Base-by-base conservation (phyloP, 53 echinoderm and acorn worm species). In the Henricia sp. region DNA sequence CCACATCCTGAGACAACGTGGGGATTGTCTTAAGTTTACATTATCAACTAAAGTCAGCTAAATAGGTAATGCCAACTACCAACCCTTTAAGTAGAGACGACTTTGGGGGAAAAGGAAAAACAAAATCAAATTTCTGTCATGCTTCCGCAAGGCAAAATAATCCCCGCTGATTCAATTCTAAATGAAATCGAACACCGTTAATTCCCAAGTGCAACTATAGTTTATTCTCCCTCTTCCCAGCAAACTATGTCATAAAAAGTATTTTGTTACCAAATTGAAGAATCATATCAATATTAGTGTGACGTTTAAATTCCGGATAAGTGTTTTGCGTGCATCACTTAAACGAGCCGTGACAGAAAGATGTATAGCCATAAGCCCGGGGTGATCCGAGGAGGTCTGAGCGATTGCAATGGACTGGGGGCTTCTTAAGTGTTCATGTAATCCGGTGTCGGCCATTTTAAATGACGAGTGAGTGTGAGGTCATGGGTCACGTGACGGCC, bases 371-470 rank as follows among this genome's bases (percentile, higher is more conserved):
- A 1, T 16, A 70, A 5, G 74, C 74, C 74, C 54, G 74, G 20
- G 55, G 74, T 74, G 53, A 38, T 54, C 35, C 37, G 38, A 26
- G 74, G 74, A 54, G 74, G 74, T 74, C 74, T 32, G 56, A 14
- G 53, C 38, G 38, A 56, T 74, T 74, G 55, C 74, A 38, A 14
- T 10, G 74, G 56, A 19, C 54, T 54, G 54, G 36, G 34, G 20
- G 74, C 20, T 46, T 51, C 14, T 11, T 29, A 55, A n/a, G n/a
- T n/a, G 74, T 74, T 55, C 74, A 36, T 24, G 39, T 55, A 53
- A 74, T 23, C 37, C 74, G 35, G 11, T 74, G 55, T 74, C 55
- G 55, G 74, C 40, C 39, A 51, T n/a, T 54, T 55, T 24, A 37
- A 5, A 28, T 23, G 74, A 74, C 27, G 74, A 74, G 74, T 54